Base-by-base conservation (phyloP, 2,797 vertebrate genomes). In the Meriones psammophilus region DNA sequence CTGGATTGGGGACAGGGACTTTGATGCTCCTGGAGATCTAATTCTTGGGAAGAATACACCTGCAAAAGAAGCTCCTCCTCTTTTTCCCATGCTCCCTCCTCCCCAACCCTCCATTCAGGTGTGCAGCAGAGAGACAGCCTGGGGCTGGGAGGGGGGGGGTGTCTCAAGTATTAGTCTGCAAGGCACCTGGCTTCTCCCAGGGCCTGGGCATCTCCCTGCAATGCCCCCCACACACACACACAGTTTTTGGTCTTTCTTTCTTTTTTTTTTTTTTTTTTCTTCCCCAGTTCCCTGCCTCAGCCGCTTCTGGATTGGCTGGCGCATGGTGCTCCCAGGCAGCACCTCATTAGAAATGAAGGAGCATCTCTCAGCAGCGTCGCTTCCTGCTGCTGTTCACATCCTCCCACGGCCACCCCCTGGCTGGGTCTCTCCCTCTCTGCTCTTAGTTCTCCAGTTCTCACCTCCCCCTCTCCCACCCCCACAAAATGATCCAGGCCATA, bases 291-390 rank as follows among this genome's bases (percentile, higher is more conserved):
- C 92, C 83, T 94, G 93, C 86, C 92, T 96, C 88, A 96, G 96
- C 83, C 77, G 94, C 93, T 50, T 80, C 0, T 36, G 5, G 92
- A 97, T 97, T 97, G 97, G 97, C 92, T 97, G 92, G 89, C 22
- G 22, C 74, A 0, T 62, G 86, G 96, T 79, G 91, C 95, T 97
- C 95, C 94, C 86, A 97, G 96, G 97, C 97, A 97, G 96, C 93
- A 97, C 97, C 92, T 97, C 95, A 95, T 97, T 97, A 97, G 96
- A 96, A 93, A 85, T 42, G 95, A 71, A 92, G 93, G 77, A 97
- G 93, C 96, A 91, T 97, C 93, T 96, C 97, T 83, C 96, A 96
- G 97, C 97, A 94, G 96, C 91, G 94, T 95, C 89, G 93, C 95
- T 95, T 96, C 88, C 96, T 95, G 93, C 97, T 85, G 94, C 94